Evolutionary conservation across 1,140 invertebrate genomes (phyloP), one percentile per base, ranked within the genome.

Genomic region (Panonychus citri): DNA sequence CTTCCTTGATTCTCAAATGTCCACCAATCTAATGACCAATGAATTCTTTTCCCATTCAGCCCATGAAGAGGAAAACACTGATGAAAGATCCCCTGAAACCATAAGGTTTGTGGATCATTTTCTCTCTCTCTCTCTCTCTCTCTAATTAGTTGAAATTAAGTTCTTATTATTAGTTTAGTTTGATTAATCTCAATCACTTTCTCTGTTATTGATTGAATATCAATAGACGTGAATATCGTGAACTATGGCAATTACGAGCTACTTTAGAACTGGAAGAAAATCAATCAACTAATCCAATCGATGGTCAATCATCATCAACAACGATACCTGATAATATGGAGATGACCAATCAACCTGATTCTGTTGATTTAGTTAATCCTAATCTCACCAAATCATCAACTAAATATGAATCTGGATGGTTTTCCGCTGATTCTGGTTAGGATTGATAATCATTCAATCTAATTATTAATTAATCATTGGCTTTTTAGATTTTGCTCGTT

Each of bases 181-280:
- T n/a, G n/a, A n/a, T n/a, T n/a, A n/a, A n/a, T n/a, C n/a, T n/a
- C 39, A 40, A 40, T 12, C n/a, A n/a, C 21, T 10, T 34, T 34
- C 12, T 34, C 30, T 34, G 30, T 34, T 12, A 12, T n/a, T 34
- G 12, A 10, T 10, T 21, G 10, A 28, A 25, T 12, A 25, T 8
- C 21, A 37, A 46, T 13, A 42, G 54, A 26, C 8, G 24, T 4
- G 30, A 55, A 19, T 55, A 55, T 19, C 21, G 27, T 10, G 54
- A 55, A 43, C 26, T 55, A 26, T 55, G 54, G 54, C 54, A 55
- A 43, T 48, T 55, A 24, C 50, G 54, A 42, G 40, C 54, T 46
- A 55, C 54, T 13, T 55, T 26, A 48, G 39, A 55, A 19, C 30
- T n/a, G 15, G 54, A 55, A 55, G 54, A 55, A 19, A 25, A 42